Conservation (phyloP, 2,113 vertebrate species). For the Hippocampus comes region DNA sequence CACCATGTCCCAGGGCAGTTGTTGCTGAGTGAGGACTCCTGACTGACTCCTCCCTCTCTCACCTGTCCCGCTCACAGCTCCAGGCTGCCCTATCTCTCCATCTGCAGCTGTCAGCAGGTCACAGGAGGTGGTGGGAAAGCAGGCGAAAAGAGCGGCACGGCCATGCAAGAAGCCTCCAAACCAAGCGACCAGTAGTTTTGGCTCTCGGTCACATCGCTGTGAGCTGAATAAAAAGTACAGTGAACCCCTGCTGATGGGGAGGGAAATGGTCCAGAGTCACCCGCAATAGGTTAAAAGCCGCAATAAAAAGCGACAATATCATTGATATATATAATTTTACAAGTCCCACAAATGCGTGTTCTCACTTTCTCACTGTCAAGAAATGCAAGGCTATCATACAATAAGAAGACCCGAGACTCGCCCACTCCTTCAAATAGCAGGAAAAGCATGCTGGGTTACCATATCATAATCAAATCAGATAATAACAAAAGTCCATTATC, state of each 20-base stretch:
- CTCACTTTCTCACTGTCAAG: too few relatives aligned
- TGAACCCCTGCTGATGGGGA: neutral
- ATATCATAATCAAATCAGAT: too few relatives aligned
- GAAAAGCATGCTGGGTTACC: too few relatives aligned
- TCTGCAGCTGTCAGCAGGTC: conserved; percentile 76
- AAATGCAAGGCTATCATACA: too few relatives aligned
- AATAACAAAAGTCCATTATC: too few relatives aligned
- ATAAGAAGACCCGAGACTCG: too few relatives aligned
- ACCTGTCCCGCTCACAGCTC: conserved; percentile 63
- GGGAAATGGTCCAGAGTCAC: conserved; percentile 4
- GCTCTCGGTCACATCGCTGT: neutral
- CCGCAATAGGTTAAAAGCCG: neutral
- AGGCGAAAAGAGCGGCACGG: conserved; percentile 55
- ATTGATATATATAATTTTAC: neutral
- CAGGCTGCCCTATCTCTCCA: conserved; percentile 63
- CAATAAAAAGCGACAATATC: neutral
- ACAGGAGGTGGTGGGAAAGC: conserved; percentile 46
- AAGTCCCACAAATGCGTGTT: too few relatives aligned
- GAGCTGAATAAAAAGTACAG: neutral
- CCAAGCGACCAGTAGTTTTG: conserved; percentile 1
- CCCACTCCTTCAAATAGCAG: too few relatives aligned
- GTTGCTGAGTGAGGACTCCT: conserved; percentile 41
- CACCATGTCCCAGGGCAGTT: conserved; percentile 51
- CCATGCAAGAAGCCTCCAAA: conserved; percentile 50
- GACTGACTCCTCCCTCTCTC: conserved; percentile 63